Percentiles rank a stretch among this genome's conserved stretches.
These are phyloP conservation scores for Caenorhabditis drosophilae DNA, from an alignment of 2,888 invertebrate species.

Conservation along the genomic window DNA sequence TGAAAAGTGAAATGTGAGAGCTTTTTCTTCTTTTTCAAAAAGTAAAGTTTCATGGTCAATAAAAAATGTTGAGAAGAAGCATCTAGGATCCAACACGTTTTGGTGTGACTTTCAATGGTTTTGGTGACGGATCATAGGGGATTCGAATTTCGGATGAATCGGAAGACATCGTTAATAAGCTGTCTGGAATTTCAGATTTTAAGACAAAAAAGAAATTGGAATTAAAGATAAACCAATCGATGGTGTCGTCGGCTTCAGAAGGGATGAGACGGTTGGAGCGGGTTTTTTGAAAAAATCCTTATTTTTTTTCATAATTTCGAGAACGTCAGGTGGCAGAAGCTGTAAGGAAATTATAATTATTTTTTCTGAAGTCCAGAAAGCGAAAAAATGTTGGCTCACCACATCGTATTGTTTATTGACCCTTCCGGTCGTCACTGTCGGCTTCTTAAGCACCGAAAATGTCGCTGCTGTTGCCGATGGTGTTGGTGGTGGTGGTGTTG, in stretches of 20 bases:
- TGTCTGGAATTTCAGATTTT: no score
- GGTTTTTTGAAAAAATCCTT: conserved; percentile 42
- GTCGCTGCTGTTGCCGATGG: no score
- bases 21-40: not conserved
- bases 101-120: conserved; percentile 50
- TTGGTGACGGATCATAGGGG: conserved; percentile 47
- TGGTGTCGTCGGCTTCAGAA: conserved; percentile 19
- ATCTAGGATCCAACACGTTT: conserved; percentile 45
- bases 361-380: no score
- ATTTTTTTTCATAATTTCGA: conserved; percentile 53
- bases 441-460: no score
- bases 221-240: no score
- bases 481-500: not conserved
- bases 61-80: not conserved
- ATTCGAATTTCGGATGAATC: conserved; percentile 40
- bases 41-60: not conserved
- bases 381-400: conserved; percentile 11
- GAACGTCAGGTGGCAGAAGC: conserved; percentile 48
- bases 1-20: not conserved
- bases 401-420: conserved; percentile 34
- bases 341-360: conserved; percentile 9
- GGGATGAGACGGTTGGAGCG: conserved; percentile 32
- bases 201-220: no score
- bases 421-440: conserved; percentile 7
- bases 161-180: not conserved